Percentiles rank a stretch among this genome's conserved stretches.
Conservation (phyloP, 2,113 vertebrate species). For the Marmota flaviventris region DNA sequence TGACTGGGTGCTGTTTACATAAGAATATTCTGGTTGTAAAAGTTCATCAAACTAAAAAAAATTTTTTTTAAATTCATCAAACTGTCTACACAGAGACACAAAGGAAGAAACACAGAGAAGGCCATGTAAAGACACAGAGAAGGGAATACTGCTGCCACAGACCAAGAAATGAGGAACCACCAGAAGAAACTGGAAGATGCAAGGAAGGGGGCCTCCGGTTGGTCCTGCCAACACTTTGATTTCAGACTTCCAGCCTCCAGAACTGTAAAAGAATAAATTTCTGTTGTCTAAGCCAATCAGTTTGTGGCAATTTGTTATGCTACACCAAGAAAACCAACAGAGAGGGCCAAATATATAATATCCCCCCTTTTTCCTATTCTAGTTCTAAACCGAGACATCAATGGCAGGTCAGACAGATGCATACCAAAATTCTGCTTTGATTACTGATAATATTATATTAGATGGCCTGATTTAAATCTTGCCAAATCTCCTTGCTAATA, state of each 20-base stretch:
- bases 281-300: not conserved
- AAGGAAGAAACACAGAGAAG: not conserved
- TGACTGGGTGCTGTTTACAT: not conserved
- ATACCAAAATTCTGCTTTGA: slow-evolving; percentile 25
- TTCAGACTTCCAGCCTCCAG: not conserved
- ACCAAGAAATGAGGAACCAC: not conserved
- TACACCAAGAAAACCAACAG: not conserved
- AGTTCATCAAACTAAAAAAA: not conserved
- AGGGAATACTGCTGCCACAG: not conserved
- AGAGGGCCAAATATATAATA: not conserved
- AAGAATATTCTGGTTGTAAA: not conserved
- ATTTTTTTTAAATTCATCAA: not conserved
- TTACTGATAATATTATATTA: not conserved
- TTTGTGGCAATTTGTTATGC: not conserved
- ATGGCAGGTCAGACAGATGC: not conserved
- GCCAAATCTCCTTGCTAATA: not conserved
- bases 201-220: not conserved
- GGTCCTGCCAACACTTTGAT: not conserved
- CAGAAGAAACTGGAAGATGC: not conserved
- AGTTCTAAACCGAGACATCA: not conserved
- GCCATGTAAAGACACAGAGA: not conserved
- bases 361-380: not conserved
- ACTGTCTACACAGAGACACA: not conserved
- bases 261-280: not conserved
- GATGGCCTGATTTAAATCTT: not conserved